These are phyloP conservation scores for Gyrodactylus salaris DNA, from an alignment of 1,140 invertebrate genomes.

Conservation along the genomic window DNA sequence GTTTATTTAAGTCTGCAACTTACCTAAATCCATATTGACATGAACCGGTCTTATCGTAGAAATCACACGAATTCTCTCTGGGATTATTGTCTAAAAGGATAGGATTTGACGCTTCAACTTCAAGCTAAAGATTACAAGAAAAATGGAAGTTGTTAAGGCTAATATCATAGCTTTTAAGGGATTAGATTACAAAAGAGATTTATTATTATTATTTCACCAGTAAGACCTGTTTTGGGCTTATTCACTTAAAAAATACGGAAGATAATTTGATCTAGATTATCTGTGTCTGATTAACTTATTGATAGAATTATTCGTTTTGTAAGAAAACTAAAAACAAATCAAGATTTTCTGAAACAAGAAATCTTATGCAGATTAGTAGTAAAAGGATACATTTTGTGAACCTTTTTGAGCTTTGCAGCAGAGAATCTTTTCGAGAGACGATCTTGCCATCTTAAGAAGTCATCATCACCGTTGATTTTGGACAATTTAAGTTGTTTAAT, in stretches of 20 bases:
- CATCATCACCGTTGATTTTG: too few relatives aligned
- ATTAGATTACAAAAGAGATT: too few relatives aligned
- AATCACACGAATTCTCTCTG: neutral
- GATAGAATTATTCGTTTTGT: neutral
- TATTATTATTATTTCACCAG: too few relatives aligned
- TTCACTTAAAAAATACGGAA: too few relatives aligned
- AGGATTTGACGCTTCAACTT: neutral
- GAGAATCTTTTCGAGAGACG: neutral
- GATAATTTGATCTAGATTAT: too few relatives aligned
- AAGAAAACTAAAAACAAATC: neutral
- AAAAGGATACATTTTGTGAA: neutral
- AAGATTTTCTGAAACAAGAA: too few relatives aligned
- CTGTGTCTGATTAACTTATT: too few relatives aligned
- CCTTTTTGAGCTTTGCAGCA: neutral
- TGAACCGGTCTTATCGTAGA: neutral
- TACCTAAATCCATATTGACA: neutral
- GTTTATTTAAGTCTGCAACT: neutral
- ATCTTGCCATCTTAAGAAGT: neutral
- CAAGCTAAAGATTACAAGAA: neutral
- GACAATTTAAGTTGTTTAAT: too few relatives aligned
- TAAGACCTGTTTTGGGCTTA: too few relatives aligned
- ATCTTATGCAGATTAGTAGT: too few relatives aligned
- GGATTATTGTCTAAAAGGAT: neutral
- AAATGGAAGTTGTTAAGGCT: neutral
- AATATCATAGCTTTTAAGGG: too few relatives aligned